These are phyloP conservation scores for Rotaria sp. DNA, from an alignment of 2,888 invertebrate species.

Conservation along the genomic window DNA sequence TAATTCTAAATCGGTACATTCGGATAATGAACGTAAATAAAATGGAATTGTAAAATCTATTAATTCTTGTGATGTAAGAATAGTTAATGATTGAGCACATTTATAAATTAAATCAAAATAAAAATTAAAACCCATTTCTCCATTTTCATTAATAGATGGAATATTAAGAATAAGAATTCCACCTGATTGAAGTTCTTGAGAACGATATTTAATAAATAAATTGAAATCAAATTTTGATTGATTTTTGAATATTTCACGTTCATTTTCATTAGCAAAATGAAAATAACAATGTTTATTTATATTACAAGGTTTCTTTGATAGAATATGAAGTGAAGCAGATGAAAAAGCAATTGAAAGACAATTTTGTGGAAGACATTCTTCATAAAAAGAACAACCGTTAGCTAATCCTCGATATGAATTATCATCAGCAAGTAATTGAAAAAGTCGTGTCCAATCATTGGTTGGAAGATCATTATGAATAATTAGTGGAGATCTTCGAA, in stretches of 20 bases:
- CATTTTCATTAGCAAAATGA: background rate
- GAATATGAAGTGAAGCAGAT: background rate
- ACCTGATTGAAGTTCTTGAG: background rate
- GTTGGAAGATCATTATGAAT: conserved; percentile 10
- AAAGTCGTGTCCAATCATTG: background rate
- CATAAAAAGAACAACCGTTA: background rate
- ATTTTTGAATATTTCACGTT: background rate
- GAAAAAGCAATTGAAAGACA: background rate
- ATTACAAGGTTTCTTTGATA: conserved; percentile 4
- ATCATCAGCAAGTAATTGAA: background rate
- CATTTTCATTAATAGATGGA: background rate
- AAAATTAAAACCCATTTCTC: background rate
- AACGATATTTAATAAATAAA: background rate
- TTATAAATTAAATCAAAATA: background rate
- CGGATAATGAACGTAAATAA: background rate
- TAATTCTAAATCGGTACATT: background rate
- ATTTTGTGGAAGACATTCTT: background rate
- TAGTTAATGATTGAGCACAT: background rate
- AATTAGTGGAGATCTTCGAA: background rate
- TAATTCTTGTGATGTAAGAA: background rate
- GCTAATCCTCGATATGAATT: background rate
- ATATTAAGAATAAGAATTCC: background rate
- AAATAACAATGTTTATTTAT: background rate
- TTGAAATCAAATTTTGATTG: background rate
- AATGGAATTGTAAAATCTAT: background rate